These are phyloP conservation scores for Archegozetes longisetosus DNA, from an alignment of 1,140 invertebrate species.

Conservation along the genomic window DNA sequence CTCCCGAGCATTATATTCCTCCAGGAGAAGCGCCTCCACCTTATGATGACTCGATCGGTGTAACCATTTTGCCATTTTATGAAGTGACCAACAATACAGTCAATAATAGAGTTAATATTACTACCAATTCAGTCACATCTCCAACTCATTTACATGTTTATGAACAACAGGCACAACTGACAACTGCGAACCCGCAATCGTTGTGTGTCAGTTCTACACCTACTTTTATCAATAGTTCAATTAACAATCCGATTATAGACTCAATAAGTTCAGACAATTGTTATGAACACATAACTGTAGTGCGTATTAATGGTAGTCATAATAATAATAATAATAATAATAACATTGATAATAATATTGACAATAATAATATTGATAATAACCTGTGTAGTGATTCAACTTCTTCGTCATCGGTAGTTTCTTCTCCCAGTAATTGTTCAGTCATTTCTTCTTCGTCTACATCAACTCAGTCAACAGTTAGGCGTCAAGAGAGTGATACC, in stretches of 20 bases:
- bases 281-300: not conserved
- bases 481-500: not conserved
- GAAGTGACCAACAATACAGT: not conserved
- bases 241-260: not conserved
- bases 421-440: not conserved
- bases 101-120: not conserved
- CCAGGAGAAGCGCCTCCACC: slow-evolving; percentile 24
- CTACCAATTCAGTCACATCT: not conserved
- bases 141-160: not conserved
- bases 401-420: not conserved
- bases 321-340: no score
- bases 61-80: not conserved
- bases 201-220: not conserved
- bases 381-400: not conserved
- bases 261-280: not conserved
- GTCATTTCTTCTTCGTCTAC: not conserved
- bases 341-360: not conserved
- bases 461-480: not conserved
- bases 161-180: not conserved
- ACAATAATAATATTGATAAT: not conserved
- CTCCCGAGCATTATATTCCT: slow-evolving; percentile 22
- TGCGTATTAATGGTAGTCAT: not conserved
- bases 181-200: not conserved
- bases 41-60: slow-evolving; percentile 19
- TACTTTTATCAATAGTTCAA: not conserved